phyloP scores from a whole-genome alignment of 2,113 vertebrate genomes.

The Galeopterus variegatus region DNA sequence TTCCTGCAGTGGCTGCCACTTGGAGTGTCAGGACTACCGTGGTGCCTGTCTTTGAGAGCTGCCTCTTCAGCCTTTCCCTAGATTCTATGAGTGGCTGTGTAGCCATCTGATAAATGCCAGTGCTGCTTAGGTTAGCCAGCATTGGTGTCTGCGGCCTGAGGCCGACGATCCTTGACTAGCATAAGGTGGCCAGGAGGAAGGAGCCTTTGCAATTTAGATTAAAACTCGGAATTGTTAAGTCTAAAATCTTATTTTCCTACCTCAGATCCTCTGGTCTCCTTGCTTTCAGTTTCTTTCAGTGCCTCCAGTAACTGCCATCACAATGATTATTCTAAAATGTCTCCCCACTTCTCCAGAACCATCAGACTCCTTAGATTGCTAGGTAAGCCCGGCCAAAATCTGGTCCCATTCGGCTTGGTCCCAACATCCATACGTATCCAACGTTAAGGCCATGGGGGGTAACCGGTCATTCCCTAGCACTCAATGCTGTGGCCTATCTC shows the following conservation, averaged over 20 bases:
- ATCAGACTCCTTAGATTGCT: background rate
- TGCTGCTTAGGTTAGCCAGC: background rate
- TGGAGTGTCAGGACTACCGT: background rate
- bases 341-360: background rate
- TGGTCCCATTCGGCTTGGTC: background rate
- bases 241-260: background rate
- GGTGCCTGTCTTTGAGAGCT: background rate
- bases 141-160: background rate
- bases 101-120: background rate
- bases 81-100: background rate
- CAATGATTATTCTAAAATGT: background rate
- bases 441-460: rapidly evolving
- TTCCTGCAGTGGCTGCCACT: background rate
- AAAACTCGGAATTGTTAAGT: background rate
- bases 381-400: background rate
- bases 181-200: background rate
- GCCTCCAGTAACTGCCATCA: background rate
- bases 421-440: background rate
- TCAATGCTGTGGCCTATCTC: background rate
- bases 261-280: background rate
- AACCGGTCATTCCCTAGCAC: background rate
- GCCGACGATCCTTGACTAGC: background rate
- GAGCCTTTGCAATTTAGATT: background rate
- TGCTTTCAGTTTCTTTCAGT: background rate
- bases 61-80: background rate